Evolutionary conservation across 2,797 vertebrate genomes (phyloP).

Genomic region (Enteromius thamalakanensis): DNA sequence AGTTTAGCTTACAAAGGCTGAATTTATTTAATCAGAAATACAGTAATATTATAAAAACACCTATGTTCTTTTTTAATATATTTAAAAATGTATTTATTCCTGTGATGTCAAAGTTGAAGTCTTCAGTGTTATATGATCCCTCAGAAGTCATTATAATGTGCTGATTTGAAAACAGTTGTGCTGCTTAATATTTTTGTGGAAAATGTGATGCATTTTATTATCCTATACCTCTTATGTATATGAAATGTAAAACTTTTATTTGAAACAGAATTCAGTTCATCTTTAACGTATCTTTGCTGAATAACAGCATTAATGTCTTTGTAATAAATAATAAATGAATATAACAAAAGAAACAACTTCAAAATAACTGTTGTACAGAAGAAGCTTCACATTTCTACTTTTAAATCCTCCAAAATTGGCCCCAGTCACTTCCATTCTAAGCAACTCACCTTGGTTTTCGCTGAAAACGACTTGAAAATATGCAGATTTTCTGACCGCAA

Average conservation of each 20-base stretch:
- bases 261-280: not conserved
- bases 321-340: not conserved
- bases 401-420: not conserved
- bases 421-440: not conserved
- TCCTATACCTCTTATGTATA: not conserved
- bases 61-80: not conserved
- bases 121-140: conserved; percentile 9
- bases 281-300: not conserved
- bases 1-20: not conserved
- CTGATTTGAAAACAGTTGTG: not conserved
- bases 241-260: not conserved
- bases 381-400: not conserved
- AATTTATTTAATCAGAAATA: not conserved
- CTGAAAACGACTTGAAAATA: not conserved
- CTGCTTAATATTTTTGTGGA: not conserved
- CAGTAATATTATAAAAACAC: not conserved
- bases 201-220: not conserved
- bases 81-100: not conserved
- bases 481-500: not conserved
- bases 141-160: not conserved
- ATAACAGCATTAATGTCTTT: not conserved
- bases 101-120: not conserved
- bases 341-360: not conserved
- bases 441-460: not conserved
- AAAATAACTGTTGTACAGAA: not conserved